A percentile compares a stretch with the other conserved stretches of the same genome.
Evolutionary conservation across 2,797 vertebrate genomes (phyloP).

Genomic region (Coilia nasus): DNA sequence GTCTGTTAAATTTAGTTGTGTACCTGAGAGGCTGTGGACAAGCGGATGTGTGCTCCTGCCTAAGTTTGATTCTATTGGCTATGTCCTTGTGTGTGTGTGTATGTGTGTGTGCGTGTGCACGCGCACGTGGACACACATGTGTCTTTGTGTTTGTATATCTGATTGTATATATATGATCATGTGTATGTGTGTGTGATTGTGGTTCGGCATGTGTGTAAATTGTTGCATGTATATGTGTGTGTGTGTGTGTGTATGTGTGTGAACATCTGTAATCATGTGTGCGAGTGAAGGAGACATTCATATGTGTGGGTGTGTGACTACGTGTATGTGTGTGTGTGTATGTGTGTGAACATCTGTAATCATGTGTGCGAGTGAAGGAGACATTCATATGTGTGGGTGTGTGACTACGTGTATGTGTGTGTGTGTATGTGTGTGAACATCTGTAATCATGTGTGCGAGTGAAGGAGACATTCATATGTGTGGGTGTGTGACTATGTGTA

Average conservation of each 20-base stretch:
- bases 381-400: not conserved
- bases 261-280: too few species aligned
- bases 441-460: slow-evolving; percentile 9
- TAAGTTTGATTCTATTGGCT: not conserved
- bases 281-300: too few species aligned
- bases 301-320: not conserved
- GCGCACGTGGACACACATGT: too few species aligned
- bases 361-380: too few species aligned
- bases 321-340: not conserved
- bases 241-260: not conserved
- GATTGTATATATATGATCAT: too few species aligned
- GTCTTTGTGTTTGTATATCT: too few species aligned
- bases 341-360: too few species aligned
- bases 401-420: not conserved
- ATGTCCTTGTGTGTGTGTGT: not conserved
- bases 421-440: not conserved
- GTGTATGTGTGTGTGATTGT: too few species aligned
- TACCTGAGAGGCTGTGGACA: not conserved
- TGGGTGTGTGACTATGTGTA: not conserved
- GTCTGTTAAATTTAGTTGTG: not conserved
- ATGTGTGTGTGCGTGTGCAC: too few species aligned
- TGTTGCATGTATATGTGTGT: not conserved
- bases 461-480: not conserved
- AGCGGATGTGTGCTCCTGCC: too few species aligned
- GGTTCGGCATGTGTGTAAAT: not conserved